phyloP scores from a whole-genome alignment of 64 coral and sea anemone genomes.

The Acropora yongei region DNA sequence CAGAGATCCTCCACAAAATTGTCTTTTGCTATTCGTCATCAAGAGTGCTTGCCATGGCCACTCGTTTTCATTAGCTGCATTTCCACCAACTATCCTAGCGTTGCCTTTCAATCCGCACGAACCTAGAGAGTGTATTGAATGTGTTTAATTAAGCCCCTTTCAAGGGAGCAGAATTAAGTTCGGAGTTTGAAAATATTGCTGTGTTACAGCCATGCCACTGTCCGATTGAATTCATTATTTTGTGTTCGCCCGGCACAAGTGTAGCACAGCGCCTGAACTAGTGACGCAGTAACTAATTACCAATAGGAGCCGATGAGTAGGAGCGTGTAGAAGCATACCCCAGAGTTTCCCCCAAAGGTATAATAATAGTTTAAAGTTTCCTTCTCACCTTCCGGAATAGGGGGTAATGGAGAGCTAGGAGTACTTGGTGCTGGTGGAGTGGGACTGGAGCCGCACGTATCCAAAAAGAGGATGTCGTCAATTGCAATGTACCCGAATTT shows the following conservation, averaged over 20 bases:
- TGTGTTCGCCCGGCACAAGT: no score
- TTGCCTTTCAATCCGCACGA: constrained; percentile 25
- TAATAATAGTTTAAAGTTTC: not conserved
- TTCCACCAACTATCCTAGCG: constrained; percentile 42
- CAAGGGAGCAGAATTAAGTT: no score
- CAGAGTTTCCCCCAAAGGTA: no score
- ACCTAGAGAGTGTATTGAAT: not conserved
- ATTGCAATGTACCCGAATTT: not conserved
- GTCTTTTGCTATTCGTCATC: not conserved
- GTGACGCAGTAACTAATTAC: no score
- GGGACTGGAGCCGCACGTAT: not conserved
- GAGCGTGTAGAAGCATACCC: no score
- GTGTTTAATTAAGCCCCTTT: no score
- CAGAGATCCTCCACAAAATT: constrained; percentile 50
- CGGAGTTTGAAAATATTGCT: no score
- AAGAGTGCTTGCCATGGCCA: constrained; percentile 65
- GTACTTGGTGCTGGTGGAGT: not conserved
- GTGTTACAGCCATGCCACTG: no score
- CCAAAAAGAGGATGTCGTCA: not conserved
- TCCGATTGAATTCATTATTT: no score
- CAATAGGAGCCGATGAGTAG: no score
- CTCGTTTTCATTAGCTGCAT: constrained; percentile 5
- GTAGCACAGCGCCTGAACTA: no score
- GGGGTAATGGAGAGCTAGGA: not conserved
- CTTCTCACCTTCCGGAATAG: not conserved